Evolutionary conservation across 2,888 invertebrate genomes (phyloP).

Genomic region (Malacosoma neustria): DNA sequence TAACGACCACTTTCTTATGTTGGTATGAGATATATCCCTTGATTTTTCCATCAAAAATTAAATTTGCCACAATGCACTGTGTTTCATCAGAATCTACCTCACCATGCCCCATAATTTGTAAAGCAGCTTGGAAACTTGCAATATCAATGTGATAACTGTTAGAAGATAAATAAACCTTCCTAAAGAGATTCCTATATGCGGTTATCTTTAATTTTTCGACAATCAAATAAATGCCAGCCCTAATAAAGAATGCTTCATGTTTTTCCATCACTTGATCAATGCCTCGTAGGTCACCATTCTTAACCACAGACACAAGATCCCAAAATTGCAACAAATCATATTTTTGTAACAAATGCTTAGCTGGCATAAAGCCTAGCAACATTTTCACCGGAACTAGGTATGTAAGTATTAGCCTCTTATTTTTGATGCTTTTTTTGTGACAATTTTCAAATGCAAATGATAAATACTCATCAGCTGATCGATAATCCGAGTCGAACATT

Average conservation of each 20-base stretch:
- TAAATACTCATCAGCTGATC: slow-evolving; percentile 92
- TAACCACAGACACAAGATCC: slow-evolving; percentile 91
- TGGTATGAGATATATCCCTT: slow-evolving; percentile 98
- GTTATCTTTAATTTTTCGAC: slow-evolving; percentile 97
- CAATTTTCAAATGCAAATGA: slow-evolving; percentile 96
- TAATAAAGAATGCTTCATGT: slow-evolving; percentile 94
- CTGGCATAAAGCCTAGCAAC: slow-evolving; percentile 97
- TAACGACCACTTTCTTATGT: slow-evolving; percentile 97
- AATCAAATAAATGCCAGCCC: slow-evolving; percentile 97
- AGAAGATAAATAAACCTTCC: slow-evolving; percentile 87
- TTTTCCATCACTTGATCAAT: slow-evolving; percentile 89
- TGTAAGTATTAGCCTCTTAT: slow-evolving; percentile 93
- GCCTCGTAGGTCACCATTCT: slow-evolving; percentile 89
- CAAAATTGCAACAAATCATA: slow-evolving; percentile 94
- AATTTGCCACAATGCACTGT: slow-evolving; percentile 96
- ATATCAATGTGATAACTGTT: slow-evolving; percentile 93
- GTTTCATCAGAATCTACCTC: slow-evolving; percentile 96
- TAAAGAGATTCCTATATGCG: slow-evolving; percentile 96
- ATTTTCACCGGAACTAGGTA: slow-evolving; percentile 98
- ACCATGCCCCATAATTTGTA: slow-evolving; percentile 86
- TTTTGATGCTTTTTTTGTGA: slow-evolving; percentile 84
- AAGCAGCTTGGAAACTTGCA: slow-evolving; percentile 85
- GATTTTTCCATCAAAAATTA: slow-evolving; percentile 97
- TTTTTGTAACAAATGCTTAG: slow-evolving; percentile 83
- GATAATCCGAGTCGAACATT: slow-evolving; percentile 98